These are phyloP conservation scores for Lasiurus borealis DNA, from an alignment of 2,113 vertebrate genomes.

Conservation along the genomic window DNA sequence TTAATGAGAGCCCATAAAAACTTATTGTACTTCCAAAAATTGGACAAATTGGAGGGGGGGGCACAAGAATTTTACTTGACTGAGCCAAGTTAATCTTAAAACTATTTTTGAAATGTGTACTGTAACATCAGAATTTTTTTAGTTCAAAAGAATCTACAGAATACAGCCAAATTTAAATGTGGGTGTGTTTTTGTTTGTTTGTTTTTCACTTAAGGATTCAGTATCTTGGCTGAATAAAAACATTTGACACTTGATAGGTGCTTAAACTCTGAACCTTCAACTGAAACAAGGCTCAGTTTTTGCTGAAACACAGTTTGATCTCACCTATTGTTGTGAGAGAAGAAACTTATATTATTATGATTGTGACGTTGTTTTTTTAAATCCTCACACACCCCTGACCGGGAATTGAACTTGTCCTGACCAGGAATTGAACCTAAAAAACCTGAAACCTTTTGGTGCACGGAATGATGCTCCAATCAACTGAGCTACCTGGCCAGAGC, in stretches of 20 bases:
- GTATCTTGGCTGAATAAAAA: conserved; percentile 7
- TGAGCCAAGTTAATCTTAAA: conserved; percentile 48
- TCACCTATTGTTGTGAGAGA: neutral
- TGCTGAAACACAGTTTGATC: conserved; percentile 13
- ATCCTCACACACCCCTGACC: neutral
- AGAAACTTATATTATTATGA: conserved; percentile 20
- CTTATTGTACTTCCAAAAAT: conserved; percentile 53
- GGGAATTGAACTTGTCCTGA: neutral
- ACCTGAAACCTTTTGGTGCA: neutral
- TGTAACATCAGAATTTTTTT: neutral
- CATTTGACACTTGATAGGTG: neutral
- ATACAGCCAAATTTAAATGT: neutral
- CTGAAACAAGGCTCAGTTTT: neutral
- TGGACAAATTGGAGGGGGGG: neutral
- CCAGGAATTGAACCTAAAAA: neutral
- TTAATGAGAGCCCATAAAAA: conserved; percentile 41
- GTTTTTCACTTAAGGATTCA: neutral
- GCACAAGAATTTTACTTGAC: neutral
- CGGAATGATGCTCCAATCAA: neutral
- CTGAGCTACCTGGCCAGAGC: neutral
- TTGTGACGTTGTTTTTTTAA: neutral
- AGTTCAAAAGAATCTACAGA: neutral
- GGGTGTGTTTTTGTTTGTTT: neutral
- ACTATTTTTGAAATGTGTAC: conserved; percentile 15
- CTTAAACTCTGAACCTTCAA: neutral